phyloP scores from a whole-genome alignment of 2,888 invertebrate genomes.

The Orthosia gothica region DNA sequence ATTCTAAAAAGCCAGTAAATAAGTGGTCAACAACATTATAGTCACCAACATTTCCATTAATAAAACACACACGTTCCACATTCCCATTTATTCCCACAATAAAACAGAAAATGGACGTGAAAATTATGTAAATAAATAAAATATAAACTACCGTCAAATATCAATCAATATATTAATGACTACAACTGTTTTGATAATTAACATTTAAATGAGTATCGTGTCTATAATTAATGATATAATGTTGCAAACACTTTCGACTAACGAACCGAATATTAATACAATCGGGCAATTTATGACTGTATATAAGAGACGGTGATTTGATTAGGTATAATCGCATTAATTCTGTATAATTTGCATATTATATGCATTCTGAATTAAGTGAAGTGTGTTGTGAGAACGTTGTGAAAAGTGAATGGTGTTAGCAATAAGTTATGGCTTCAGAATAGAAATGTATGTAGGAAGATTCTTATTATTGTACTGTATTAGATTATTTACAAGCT shows the following conservation, averaged over 20 bases:
- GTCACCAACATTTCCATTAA: constrained; percentile 12
- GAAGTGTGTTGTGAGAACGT: constrained; percentile 39
- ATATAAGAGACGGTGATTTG: constrained; percentile 44
- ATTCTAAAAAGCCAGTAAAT: neutral
- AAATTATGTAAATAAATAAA: constrained; percentile 61
- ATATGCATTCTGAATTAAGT: constrained; percentile 35
- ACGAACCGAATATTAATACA: constrained; percentile 45
- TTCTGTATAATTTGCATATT: constrained; percentile 49
- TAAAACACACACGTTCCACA: constrained; percentile 20
- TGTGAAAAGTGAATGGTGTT: constrained; percentile 9
- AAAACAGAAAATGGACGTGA: constrained; percentile 44
- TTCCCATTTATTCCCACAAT: constrained; percentile 47
- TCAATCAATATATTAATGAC: constrained; percentile 53
- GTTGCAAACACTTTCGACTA: constrained; percentile 57
- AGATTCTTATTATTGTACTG: too few relatives aligned
- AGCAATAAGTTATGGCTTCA: neutral
- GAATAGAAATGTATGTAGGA: too few relatives aligned
- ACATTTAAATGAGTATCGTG: constrained; percentile 49
- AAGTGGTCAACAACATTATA: neutral
- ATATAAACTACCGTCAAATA: constrained; percentile 33
- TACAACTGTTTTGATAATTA: constrained; percentile 57
- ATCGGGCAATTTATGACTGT: constrained; percentile 52
- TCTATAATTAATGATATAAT: constrained; percentile 45
- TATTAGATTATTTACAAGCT: too few relatives aligned
- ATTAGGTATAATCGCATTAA: constrained; percentile 56